Conservation (phyloP, 2,113 vertebrate genomes). For the Phylloscopus trochilus region DNA sequence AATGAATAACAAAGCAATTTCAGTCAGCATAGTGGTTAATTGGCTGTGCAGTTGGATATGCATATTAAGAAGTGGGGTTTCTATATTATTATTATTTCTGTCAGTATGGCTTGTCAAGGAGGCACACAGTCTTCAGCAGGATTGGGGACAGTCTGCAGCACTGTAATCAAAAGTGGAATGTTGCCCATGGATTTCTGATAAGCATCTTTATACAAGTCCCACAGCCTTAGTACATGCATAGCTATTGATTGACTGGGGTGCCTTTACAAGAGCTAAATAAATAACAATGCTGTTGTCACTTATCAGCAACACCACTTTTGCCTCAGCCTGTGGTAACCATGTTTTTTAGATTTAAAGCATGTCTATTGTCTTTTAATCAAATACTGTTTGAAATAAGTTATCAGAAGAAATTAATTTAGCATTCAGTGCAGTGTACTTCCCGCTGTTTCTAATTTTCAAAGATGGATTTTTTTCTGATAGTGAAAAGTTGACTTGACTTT, state of each 20-base stretch:
- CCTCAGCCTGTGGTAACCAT: background rate
- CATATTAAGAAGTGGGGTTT: conserved; percentile 71
- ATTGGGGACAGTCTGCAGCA: conserved; percentile 60
- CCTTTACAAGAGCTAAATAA: conserved; percentile 68
- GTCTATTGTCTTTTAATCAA: conserved; percentile 61
- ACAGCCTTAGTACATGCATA: conserved; percentile 67
- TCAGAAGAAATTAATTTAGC: conserved; percentile 50
- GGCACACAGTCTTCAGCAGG: conserved; percentile 59
- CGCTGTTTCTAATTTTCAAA: conserved; percentile 43
- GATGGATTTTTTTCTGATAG: conserved; percentile 35
- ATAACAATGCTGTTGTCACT: conserved; percentile 55
- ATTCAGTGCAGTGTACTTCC: background rate
- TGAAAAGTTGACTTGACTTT: background rate
- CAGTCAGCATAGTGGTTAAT: conserved; percentile 74
- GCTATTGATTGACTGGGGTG: conserved; percentile 75
- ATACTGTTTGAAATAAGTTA: conserved; percentile 37
- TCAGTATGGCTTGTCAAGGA: conserved; percentile 72
- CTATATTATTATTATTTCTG: conserved; percentile 77
- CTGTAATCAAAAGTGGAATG: conserved; percentile 68
- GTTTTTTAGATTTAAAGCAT: conserved; percentile 47
- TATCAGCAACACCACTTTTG: conserved; percentile 42
- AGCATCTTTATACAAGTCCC: conserved; percentile 77
- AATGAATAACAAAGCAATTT: conserved; percentile 75
- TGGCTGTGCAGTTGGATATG: conserved; percentile 74
- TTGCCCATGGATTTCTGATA: conserved; percentile 79